A percentile compares a stretch with the other conserved stretches of the same genome.
phyloP scores from a whole-genome alignment of 2,113 vertebrate genomes.

The Ageneiosus marmoratus region DNA sequence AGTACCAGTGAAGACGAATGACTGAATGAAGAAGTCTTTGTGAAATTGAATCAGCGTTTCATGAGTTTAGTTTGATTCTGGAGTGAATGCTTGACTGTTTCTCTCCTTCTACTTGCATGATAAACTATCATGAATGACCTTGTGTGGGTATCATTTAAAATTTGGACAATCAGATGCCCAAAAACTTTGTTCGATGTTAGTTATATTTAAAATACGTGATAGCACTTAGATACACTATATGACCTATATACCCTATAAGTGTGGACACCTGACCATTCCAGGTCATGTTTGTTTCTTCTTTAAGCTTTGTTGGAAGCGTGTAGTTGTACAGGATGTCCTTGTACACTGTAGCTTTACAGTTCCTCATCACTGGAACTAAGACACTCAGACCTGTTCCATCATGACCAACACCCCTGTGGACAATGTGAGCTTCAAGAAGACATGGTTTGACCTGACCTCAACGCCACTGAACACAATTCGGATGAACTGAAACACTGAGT shows the following conservation, averaged over 20 bases:
- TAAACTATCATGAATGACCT: neutral
- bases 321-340: neutral
- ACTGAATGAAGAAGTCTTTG: neutral
- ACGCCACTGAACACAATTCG: too few relatives aligned
- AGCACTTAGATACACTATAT: constrained; percentile 2
- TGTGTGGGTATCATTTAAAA: neutral
- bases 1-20: neutral
- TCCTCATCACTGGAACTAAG: neutral
- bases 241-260: neutral
- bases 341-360: neutral
- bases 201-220: neutral
- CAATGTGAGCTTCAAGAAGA: too few relatives aligned
- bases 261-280: neutral
- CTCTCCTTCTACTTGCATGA: constrained; percentile 13
- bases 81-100: neutral
- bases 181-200: neutral
- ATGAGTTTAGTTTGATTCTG: neutral
- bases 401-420: neutral
- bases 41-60: neutral
- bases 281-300: neutral
- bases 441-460: too few relatives aligned
- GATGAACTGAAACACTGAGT: too few relatives aligned
- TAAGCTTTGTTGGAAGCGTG: neutral
- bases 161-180: constrained; percentile 15
- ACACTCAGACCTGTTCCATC: neutral